These are phyloP conservation scores for Pluvianellus socialis DNA, from an alignment of 2,113 vertebrate genomes.

Conservation along the genomic window DNA sequence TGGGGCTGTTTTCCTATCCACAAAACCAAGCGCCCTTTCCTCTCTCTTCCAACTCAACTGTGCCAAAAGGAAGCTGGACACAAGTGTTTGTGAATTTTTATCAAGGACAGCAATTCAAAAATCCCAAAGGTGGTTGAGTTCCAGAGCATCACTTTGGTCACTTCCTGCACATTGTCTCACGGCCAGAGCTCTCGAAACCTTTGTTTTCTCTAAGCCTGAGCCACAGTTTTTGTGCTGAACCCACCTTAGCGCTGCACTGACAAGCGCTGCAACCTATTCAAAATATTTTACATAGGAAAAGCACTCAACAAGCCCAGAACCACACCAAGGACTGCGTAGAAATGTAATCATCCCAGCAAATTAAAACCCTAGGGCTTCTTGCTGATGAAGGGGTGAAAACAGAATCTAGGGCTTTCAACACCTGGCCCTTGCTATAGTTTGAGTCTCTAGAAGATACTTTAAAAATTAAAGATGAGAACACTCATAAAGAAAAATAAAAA, in stretches of 20 bases:
- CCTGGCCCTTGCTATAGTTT: neutral
- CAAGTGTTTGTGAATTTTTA: neutral
- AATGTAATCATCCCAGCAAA: neutral
- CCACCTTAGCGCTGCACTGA: neutral
- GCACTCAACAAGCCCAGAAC: neutral
- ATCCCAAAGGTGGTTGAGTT: neutral
- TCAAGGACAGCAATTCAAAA: neutral
- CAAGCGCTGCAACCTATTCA: neutral
- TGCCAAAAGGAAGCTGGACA: neutral
- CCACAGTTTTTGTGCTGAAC: neutral
- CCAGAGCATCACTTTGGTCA: neutral
- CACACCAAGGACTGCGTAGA: neutral
- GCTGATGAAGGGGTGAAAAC: neutral
- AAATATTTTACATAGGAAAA: neutral
- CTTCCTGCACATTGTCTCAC: too few relatives aligned
- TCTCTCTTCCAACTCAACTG: neutral
- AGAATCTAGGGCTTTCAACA: neutral
- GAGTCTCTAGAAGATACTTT: neutral
- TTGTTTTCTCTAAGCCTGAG: neutral
- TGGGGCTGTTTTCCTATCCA: neutral
- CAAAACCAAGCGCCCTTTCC: neutral
- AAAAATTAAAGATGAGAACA: neutral
- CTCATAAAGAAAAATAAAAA: neutral
- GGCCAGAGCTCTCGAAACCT: neutral
- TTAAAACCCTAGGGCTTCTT: neutral